phyloP scores from a whole-genome alignment of 2,888 invertebrate species.

The Elegia similella region DNA sequence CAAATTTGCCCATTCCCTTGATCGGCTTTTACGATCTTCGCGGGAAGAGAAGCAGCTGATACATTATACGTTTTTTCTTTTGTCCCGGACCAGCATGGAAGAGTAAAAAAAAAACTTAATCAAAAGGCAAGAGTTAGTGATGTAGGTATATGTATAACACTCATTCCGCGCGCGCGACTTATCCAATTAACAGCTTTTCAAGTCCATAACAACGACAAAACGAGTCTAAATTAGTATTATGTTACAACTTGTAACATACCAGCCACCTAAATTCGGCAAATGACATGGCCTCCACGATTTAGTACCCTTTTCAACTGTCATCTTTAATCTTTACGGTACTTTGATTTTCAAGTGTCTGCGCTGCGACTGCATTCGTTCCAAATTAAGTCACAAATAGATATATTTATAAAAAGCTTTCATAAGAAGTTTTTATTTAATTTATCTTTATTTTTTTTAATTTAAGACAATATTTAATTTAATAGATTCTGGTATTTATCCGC shows the following conservation, averaged over 20 bases:
- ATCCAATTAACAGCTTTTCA: slow-evolving; percentile 62
- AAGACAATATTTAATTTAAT: no score
- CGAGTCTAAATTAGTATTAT: slow-evolving; percentile 32
- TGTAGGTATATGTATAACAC: no score
- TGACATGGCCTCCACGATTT: slow-evolving; percentile 19
- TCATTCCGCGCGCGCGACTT: background rate
- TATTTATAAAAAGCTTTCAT: no score
- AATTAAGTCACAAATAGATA: slow-evolving; percentile 14
- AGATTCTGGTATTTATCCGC: no score
- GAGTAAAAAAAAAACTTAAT: background rate
- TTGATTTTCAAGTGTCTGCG: slow-evolving; percentile 24
- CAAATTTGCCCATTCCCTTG: no score
- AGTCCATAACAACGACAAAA: slow-evolving; percentile 58
- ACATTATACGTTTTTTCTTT: no score
- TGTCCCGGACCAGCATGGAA: no score
- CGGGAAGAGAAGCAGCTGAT: no score
- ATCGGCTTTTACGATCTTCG: no score
- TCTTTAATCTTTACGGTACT: slow-evolving; percentile 46
- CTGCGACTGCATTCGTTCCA: slow-evolving; percentile 24
- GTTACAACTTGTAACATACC: no score
- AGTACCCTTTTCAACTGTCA: slow-evolving; percentile 47
- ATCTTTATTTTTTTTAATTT: no score
- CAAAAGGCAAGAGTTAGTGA: background rate
- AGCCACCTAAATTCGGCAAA: slow-evolving; percentile 20
- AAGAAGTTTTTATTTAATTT: no score